Base-by-base conservation (phyloP, 1,140 invertebrate genomes). In the Ladona fulva region DNA sequence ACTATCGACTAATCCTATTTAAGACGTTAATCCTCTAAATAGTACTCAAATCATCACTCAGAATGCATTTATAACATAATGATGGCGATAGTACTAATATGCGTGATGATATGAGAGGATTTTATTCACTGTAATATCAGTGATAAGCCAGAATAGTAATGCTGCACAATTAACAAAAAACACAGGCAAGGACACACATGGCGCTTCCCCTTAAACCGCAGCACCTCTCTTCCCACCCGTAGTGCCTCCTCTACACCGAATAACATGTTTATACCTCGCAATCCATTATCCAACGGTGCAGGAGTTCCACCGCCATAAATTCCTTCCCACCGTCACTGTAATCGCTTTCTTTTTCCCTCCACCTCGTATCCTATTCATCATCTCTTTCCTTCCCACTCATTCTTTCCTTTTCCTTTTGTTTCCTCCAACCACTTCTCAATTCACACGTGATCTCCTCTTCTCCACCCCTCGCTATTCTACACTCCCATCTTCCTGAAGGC, bases 271-370 rank as follows among this genome's bases (percentile, higher is more conserved):
- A 66, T 66, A 66, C 52, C 52, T 66, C 52, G 52, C 52, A 6
- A 66, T 66, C 52, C 52, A 66, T 66, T 66, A 66, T 66, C 52
- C 52, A 66, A 66, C 52, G 52, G 52, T 22, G 52, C 52, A 66
- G 52, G 52, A 66, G 52, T 66, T 22, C n/a, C n/a, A 19, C 52
- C 16, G 16, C 52, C 52, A 66, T 66, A 66, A 66, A 66, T 66
- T 66, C 52, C n/a, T 66, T 66, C 52, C 52, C 52, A 66, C 52
- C 52, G 52, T 52, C 44, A 52, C 10, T 52, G 19, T 66, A 66
- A 66, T 66, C 52, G 52, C 52, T 66, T 66, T 66, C 52, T 66
- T 66, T 37, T 66, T 12, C 52, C 44, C 19, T 52, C 44, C 44
- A 52, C 44, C 52, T 66, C 52, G 16, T 22, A 66, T 66, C 52